Evolutionary conservation across 2,888 invertebrate species (phyloP).

Genomic region (Thereva unica): DNA sequence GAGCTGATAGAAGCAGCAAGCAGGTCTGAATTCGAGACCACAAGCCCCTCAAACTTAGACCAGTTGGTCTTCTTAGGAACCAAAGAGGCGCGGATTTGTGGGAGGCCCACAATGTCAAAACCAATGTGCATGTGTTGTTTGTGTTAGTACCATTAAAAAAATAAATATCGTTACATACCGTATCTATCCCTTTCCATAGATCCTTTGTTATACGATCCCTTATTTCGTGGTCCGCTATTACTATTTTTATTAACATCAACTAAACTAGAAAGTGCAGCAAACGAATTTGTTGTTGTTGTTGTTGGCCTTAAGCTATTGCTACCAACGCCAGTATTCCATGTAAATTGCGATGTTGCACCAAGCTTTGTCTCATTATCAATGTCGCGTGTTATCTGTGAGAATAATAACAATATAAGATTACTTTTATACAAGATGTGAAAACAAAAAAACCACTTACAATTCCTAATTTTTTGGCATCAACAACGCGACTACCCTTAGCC

Average conservation of each 20-base stretch:
- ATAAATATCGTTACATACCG: conserved; percentile 40
- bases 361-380: conserved; percentile 53
- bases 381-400: conserved; percentile 48
- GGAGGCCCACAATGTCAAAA: too few species aligned
- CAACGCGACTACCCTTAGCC: conserved; percentile 53
- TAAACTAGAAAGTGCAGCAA: conserved; percentile 52
- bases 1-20: too few species aligned
- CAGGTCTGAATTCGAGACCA: too few species aligned
- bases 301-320: conserved; percentile 43
- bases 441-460: conserved; percentile 47
- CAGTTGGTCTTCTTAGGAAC: too few species aligned
- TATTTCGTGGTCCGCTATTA: conserved; percentile 50
- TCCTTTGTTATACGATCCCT: conserved; percentile 53
- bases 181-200: conserved; percentile 56
- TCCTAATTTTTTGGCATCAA: conserved; percentile 53
- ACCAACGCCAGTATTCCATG: conserved; percentile 47
- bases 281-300: conserved; percentile 52
- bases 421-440: neutral
- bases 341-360: conserved; percentile 52
- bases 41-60: too few species aligned
- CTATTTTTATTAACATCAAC: conserved; percentile 48
- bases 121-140: too few species aligned
- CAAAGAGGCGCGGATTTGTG: too few species aligned
- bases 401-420: conserved; percentile 11
- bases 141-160: conserved; percentile 5